Percentiles rank a stretch among this genome's conserved stretches.
These are phyloP conservation scores for Orthosia cruda DNA, from an alignment of 2,888 invertebrate species.

Conservation along the genomic window DNA sequence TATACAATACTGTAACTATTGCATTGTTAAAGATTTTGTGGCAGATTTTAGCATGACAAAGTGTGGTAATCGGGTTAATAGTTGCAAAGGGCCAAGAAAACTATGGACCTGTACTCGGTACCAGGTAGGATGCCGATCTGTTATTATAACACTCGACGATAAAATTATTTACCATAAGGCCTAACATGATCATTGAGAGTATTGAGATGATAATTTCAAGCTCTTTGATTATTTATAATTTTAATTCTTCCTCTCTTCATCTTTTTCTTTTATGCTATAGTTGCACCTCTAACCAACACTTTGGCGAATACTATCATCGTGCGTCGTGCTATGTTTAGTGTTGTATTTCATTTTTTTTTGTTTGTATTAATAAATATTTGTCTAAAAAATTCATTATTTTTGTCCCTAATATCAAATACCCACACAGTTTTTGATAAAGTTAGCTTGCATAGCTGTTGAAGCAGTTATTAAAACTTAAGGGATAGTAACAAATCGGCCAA, in stretches of 20 bases:
- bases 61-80: constrained; percentile 13
- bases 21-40: constrained; percentile 13
- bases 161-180: constrained; percentile 7
- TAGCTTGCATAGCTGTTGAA: too few relatives aligned
- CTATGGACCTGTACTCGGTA: constrained; percentile 33
- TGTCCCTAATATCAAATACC: not conserved
- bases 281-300: too few relatives aligned
- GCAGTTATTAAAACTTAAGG: too few relatives aligned
- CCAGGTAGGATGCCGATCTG: constrained; percentile 19
- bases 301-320: too few relatives aligned
- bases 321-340: too few relatives aligned
- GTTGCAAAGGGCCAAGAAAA: constrained; percentile 9
- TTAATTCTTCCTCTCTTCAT: too few relatives aligned
- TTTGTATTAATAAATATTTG: not conserved
- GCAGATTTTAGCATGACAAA: too few relatives aligned
- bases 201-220: not conserved
- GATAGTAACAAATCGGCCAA: too few relatives aligned
- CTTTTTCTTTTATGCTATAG: too few relatives aligned
- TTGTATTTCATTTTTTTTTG: not conserved
- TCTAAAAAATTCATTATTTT: not conserved
- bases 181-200: not conserved
- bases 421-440: too few relatives aligned
- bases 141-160: constrained; percentile 15
- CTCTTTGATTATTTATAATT: too few relatives aligned
- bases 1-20: too few relatives aligned